Evolutionary conservation across 2,888 invertebrate species (phyloP), one percentile per base, ranked within the genome.

Genomic region (Flexamia atlantica): DNA sequence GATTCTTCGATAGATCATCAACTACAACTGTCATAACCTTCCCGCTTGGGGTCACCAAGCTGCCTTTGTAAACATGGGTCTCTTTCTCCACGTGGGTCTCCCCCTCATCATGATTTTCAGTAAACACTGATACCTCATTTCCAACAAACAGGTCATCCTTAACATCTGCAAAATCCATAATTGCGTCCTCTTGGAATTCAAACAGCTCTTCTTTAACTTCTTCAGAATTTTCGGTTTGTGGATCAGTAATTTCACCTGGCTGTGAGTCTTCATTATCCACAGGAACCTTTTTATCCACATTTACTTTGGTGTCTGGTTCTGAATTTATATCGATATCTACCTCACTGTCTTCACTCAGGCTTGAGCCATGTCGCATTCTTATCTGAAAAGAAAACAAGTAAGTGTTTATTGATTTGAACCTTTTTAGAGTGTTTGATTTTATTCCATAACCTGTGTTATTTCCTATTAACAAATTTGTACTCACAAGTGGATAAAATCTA

Each of bases 321-420:
- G 92, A 92, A 88, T 93, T 93, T 86, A 93, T 90, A 85, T 94
- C 93, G 85, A 94, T 90, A 84, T 94, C 94, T 86, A 93, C 90
- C 87, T 94, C 94, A 74, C 88, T 88, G 81, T 88, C 88, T n/a
- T 87, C 87, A 72, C 80, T 36, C 4, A 76, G 17, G 30, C 46
- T 74, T 28, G 84, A 81, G 10, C 57, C 84, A 28, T 72, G 89
- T 85, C 88, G 89, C 74, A 90, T 89, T 88, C 89, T 90, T 14
- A 90, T 88, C 90, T 90, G 85, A 81, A 88, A 88, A 36, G 40
- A 9, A n/a, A n/a, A n/a, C n/a, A n/a, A n/a, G n/a, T n/a, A n/a
- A n/a, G n/a, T n/a, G n/a, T n/a, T n/a, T n/a, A n/a, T n/a, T n/a
- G n/a, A n/a, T n/a, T n/a, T n/a, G n/a, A n/a, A n/a, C n/a, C n/a